Conservation (phyloP, 2,797 vertebrate genomes). For the Spinus olivaceus region DNA sequence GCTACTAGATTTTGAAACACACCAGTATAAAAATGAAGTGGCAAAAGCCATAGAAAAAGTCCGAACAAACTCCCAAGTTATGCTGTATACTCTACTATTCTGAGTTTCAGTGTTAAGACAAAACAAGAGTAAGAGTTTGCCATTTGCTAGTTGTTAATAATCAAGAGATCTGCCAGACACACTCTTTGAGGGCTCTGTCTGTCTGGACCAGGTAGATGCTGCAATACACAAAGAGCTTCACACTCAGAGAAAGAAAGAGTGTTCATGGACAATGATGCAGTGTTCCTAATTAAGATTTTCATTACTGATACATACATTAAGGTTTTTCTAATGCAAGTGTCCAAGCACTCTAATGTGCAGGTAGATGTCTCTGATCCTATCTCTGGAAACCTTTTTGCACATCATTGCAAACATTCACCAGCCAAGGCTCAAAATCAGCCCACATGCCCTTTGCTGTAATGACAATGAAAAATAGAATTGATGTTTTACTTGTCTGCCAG, state of each 20-base stretch:
- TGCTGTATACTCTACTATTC: conserved; percentile 45
- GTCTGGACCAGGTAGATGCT: conserved; percentile 75
- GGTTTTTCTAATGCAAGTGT: conserved; percentile 72
- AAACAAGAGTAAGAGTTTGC: conserved; percentile 70
- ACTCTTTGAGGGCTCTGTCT: conserved; percentile 71
- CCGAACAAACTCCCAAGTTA: conserved; percentile 59
- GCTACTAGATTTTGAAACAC: conserved; percentile 60
- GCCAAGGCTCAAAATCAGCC: conserved; percentile 31
- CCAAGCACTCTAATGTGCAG: conserved; percentile 74
- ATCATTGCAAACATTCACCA: not conserved
- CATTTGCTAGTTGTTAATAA: conserved; percentile 71
- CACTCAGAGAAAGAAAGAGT: conserved; percentile 66
- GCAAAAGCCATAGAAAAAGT: conserved; percentile 23
- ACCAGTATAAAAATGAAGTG: conserved; percentile 40
- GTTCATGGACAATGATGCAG: conserved; percentile 79
- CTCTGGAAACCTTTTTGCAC: conserved; percentile 48
- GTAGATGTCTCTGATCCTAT: conserved; percentile 79
- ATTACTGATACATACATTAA: conserved; percentile 85
- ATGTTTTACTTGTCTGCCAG: not conserved
- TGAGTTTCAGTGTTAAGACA: conserved; percentile 66
- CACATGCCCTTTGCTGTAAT: conserved; percentile 37
- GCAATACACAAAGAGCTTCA: conserved; percentile 75
- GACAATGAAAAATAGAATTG: not conserved
- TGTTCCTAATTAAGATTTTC: conserved; percentile 84
- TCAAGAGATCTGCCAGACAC: conserved; percentile 75